Evolutionary conservation across 2,113 vertebrate species (phyloP).

Genomic region (Prietella phreatophila): DNA sequence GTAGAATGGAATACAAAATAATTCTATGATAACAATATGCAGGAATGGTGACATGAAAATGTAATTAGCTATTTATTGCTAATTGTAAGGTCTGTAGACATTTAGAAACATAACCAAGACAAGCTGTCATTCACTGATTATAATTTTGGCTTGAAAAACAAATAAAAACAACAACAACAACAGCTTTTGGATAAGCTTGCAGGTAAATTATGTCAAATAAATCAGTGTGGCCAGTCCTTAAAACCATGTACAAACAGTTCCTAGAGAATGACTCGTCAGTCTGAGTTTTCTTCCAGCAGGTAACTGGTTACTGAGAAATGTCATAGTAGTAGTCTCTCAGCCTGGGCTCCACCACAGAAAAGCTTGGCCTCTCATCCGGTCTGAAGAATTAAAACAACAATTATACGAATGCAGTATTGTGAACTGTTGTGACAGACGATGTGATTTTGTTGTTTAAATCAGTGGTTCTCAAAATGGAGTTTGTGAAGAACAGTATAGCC

Average conservation of each 20-base stretch:
- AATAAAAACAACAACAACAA: not conserved
- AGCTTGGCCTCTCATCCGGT: constrained; percentile 79
- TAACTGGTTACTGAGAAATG: constrained; percentile 78
- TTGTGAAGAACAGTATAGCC: not conserved
- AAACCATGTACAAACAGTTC: constrained; percentile 6
- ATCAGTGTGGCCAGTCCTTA: not conserved
- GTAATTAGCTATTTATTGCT: not conserved
- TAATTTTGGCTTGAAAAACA: not conserved
- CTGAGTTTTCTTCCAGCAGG: constrained; percentile 11
- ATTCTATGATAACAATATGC: not conserved
- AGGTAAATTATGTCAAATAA: constrained; percentile 7
- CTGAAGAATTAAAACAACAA: constrained; percentile 66
- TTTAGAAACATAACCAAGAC: constrained; percentile 16
- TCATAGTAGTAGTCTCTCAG: constrained; percentile 92
- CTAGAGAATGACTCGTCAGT: not conserved
- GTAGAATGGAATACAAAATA: not conserved
- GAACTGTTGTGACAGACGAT: not conserved
- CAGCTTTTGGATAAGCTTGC: not conserved
- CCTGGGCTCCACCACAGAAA: constrained; percentile 78
- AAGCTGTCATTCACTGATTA: not conserved
- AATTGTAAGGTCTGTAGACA: constrained; percentile 4
- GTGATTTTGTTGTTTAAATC: not conserved
- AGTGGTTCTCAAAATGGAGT: not conserved
- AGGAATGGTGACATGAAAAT: not conserved
- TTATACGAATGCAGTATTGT: not conserved